Percentiles rank a stretch among this genome's conserved stretches.
These are phyloP conservation scores for Vanessa cardui DNA, from an alignment of 2,888 invertebrate species.

Conservation along the genomic window DNA sequence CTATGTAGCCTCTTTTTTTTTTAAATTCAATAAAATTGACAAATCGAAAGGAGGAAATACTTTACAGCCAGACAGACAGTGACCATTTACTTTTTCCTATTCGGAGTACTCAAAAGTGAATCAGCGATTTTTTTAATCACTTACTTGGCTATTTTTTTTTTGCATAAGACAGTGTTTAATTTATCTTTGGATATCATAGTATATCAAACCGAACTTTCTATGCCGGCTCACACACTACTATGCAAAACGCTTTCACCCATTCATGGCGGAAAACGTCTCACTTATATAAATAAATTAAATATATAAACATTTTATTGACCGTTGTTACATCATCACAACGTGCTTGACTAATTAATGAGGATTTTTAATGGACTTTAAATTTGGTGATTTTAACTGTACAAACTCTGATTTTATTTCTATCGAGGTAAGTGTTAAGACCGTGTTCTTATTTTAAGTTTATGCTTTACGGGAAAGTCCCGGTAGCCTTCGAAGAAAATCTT, in stretches of 20 bases:
- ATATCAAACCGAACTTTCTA: constrained; percentile 37
- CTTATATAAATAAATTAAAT: not conserved
- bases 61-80: not conserved
- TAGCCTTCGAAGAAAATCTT: too few species aligned
- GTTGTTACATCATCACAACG: not conserved
- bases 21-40: not conserved
- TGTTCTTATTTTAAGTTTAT: too few species aligned
- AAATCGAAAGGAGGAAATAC: constrained; percentile 6
- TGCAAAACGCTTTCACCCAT: constrained; percentile 35
- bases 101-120: not conserved
- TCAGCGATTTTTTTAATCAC: not conserved
- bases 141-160: not conserved
- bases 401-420: too few species aligned
- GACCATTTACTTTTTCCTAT: too few species aligned
- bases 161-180: not conserved
- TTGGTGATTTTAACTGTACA: too few species aligned
- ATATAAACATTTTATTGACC: constrained; percentile 15
- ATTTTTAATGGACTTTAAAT: too few species aligned
- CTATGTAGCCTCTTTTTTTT: not conserved
- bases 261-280: constrained; percentile 5
- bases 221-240: constrained; percentile 26
- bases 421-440: too few species aligned
- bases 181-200: constrained; percentile 16
- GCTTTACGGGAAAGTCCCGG: too few species aligned
- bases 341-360: too few species aligned